Base-by-base conservation (phyloP, 2,797 vertebrate genomes). In the Pogoniulus pusillus region DNA sequence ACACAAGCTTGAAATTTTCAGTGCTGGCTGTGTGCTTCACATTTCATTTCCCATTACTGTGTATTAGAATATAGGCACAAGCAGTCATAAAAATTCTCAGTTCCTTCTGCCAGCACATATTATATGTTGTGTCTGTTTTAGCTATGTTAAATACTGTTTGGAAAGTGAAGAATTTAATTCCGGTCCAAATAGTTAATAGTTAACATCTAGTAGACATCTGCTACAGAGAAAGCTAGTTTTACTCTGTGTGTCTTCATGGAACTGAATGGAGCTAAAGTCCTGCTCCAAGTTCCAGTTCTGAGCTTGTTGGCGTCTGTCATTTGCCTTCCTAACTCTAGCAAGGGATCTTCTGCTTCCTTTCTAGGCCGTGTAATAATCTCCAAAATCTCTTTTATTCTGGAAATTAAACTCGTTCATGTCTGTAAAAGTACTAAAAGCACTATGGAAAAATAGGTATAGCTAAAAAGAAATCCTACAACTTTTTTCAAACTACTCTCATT, bases 351-450 rank as follows among this genome's bases (percentile, higher is more conserved):
- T n/a, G 5, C 57, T 62, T 73, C 29, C 58, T 65, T 69, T 72
- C 62, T 29, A 45, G 32, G 12, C 24, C 75, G 30, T 78, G 73
- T 79, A 73, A 35, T 86, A 73, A 73, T 17, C 5, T 51, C 17
- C 73, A 81, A 49, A 57, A 57, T 85, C 45, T 82, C 11, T 30
- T 83, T 83, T 77, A 32, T 75, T 78, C n/a, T 60, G 59, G 35
- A 49, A 73, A 82, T 54, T 62, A 84, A 76, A 68, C 10, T 71
- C 12, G 41, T 47, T 20, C 55, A 4, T 37, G 23, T 45, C 53
- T 79, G 45, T 74, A 68, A 88, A 86, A 86, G 22, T 53, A 85
- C n/a, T n/a, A n/a, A n/a, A n/a, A n/a, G n/a, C n/a, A n/a, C n/a
- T n/a, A n/a, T n/a, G 69, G 63, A 81, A 85, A 89, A 90, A 35